Percentiles rank a stretch among this genome's conserved stretches.
These are phyloP conservation scores for Eudasyphora cyanicolor DNA, from an alignment of 2,888 invertebrate species.

Conservation along the genomic window DNA sequence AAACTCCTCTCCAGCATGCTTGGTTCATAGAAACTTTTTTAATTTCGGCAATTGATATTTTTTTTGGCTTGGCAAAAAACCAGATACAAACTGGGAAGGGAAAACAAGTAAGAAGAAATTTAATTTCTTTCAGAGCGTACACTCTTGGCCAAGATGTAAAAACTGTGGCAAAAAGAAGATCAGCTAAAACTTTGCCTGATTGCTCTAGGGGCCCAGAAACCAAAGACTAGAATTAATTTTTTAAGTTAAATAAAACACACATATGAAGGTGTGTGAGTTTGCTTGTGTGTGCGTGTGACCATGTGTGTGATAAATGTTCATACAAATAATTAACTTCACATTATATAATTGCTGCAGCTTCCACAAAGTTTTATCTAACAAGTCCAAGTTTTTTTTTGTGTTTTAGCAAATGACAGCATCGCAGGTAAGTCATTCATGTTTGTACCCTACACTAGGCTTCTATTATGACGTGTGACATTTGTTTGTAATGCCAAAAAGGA, in stretches of 20 bases:
- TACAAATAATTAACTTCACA: background rate
- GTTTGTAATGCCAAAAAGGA: too few species aligned
- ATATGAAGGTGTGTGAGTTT: background rate
- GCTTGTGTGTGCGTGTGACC: background rate
- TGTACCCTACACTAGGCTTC: too few species aligned
- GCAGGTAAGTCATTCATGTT: too few species aligned
- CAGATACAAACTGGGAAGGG: background rate
- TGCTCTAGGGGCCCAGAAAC: background rate
- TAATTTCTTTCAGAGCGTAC: background rate
- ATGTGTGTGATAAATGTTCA: too few species aligned
- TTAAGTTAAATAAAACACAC: background rate
- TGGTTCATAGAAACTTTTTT: conserved; percentile 66
- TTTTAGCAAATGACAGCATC: background rate
- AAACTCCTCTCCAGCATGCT: too few species aligned
- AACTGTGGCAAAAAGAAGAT: background rate
- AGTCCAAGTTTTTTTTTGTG: background rate
- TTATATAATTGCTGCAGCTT: background rate
- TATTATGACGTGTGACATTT: too few species aligned
- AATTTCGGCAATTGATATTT: conserved; percentile 67
- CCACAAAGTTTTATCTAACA: background rate
- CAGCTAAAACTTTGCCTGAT: background rate
- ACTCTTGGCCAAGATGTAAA: background rate
- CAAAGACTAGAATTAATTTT: background rate
- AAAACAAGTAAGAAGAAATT: background rate
- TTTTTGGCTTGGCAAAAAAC: conserved; percentile 20